phyloP scores from a whole-genome alignment of 2,797 vertebrate species.

The Benthosema pterotum region DNA sequence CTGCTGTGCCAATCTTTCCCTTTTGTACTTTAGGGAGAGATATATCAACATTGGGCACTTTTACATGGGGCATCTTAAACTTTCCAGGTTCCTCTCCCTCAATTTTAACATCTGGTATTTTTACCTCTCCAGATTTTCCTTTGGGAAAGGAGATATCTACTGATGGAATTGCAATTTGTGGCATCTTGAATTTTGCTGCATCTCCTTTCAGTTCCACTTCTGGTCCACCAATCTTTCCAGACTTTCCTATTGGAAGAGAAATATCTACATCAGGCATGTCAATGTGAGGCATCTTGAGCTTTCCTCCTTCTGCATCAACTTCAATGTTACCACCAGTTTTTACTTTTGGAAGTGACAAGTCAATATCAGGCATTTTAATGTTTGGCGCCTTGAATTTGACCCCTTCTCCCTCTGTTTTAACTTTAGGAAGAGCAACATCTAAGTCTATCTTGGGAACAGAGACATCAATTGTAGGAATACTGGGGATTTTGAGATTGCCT shows the following conservation, averaged over 20 bases:
- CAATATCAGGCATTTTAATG: slow-evolving; percentile 43
- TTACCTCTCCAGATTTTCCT: slow-evolving; percentile 25
- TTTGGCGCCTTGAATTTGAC: slow-evolving; percentile 69
- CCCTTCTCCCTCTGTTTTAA: slow-evolving; percentile 49
- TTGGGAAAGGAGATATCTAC: slow-evolving; percentile 47
- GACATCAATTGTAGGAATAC: slow-evolving; percentile 74
- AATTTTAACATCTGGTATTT: slow-evolving; percentile 10
- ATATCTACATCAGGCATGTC: slow-evolving; percentile 63
- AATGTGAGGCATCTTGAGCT: slow-evolving; percentile 42
- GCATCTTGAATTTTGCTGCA: slow-evolving; percentile 43
- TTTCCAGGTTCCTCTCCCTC: slow-evolving; percentile 2
- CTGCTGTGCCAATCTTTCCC: slow-evolving; percentile 1
- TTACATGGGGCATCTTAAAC: slow-evolving; percentile 52
- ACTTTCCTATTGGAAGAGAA: slow-evolving; percentile 56
- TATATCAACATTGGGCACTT: slow-evolving; percentile 35
- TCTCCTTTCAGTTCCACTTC: slow-evolving; percentile 27
- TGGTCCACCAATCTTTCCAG: slow-evolving; percentile 19
- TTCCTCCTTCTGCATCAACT: slow-evolving; percentile 18
- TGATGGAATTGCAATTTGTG: slow-evolving; percentile 64
- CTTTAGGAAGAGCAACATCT: slow-evolving; percentile 69
- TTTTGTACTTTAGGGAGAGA: slow-evolving; percentile 24
- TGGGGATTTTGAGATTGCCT: slow-evolving; percentile 78
- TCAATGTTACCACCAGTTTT: slow-evolving; percentile 20
- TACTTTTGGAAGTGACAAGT: slow-evolving; percentile 28
- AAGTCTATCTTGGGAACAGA: slow-evolving; percentile 78